Evolutionary conservation across 2,888 invertebrate genomes (phyloP), one percentile per base, ranked within the genome.

Genomic region (Drosophila neonasuta): DNA sequence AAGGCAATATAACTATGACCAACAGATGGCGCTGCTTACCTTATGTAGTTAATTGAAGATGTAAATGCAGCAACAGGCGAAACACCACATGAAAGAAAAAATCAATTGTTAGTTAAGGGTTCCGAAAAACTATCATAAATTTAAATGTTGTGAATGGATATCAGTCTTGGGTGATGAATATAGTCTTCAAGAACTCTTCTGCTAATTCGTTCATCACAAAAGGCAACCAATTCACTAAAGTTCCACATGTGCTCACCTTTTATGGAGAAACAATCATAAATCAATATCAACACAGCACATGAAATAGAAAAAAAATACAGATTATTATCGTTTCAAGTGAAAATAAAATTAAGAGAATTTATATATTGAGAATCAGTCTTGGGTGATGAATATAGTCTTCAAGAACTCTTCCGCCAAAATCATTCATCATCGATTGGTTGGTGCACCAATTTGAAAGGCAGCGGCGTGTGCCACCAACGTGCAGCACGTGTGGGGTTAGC

Each of bases 331-430:
- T 39, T 10, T 5, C 4, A 15, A 3, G 7, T 4, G 10, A 8
- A 13, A 9, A 39, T 20, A 2, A 24, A 11, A 36, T 30, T 9
- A 2, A 3, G 7, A 32, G 2, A 17, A 8, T 42, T 17, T 17
- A 29, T 9, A 0, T 3, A n/a, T 41, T 34, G 24, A 54, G 61
- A 42, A 68, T 90, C 90, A 90, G 90, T 79, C 74, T 86, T 85
- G 90, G 90, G 90, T 90, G 90, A 88, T 91, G 91, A 90, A 90
- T 89, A 88, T 91, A 90, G 91, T 91, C 91, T 89, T 91, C 90
- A 91, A 89, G 88, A 88, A 89, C 89, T 90, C 89, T 90, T 90
- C 90, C 61, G 90, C 79, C 79, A 65, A 70, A 74, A 62, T 82
- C 83, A 71, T 74, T 90, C 90, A 89, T 90, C 90, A 90, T 87